These are phyloP conservation scores for Aporophyla lueneburgensis DNA, from an alignment of 2,888 invertebrate species.

Conservation along the genomic window DNA sequence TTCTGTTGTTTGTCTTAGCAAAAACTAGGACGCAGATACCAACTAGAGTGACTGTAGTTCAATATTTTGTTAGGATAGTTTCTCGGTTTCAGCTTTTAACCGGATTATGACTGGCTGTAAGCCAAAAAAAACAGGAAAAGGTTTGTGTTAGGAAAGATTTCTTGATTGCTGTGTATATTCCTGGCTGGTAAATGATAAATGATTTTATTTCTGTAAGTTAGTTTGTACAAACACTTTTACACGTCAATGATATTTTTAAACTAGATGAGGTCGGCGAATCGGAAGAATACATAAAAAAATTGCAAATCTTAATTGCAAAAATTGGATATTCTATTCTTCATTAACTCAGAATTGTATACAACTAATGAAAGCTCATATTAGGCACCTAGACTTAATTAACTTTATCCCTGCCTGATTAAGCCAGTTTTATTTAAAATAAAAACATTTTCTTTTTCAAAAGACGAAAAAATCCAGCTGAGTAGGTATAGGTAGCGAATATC, in stretches of 20 bases:
- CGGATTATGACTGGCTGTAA: slow-evolving; percentile 32
- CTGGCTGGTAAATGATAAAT: not conserved
- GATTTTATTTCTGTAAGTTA: too few species aligned
- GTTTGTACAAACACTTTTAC: too few species aligned
- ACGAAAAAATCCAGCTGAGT: not conserved
- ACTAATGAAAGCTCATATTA: not conserved
- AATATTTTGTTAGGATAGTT: slow-evolving; percentile 40
- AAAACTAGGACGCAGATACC: slow-evolving; percentile 56
- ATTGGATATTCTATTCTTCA: too few species aligned
- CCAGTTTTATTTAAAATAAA: not conserved
- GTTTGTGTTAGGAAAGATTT: not conserved
- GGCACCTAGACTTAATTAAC: not conserved
- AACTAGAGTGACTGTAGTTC: slow-evolving; percentile 45
- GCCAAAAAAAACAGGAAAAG: slow-evolving; percentile 22
- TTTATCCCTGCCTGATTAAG: not conserved
- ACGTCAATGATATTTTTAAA: too few species aligned
- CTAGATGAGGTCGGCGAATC: too few species aligned
- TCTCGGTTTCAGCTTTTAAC: slow-evolving; percentile 17
- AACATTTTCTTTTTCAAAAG: not conserved
- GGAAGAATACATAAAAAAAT: too few species aligned
- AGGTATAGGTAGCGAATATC: not conserved
- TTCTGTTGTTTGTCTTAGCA: slow-evolving; percentile 60
- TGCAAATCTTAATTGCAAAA: too few species aligned
- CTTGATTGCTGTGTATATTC: not conserved
- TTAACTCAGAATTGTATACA: too few species aligned